Percentiles rank a stretch among this genome's conserved stretches.
Conservation (phyloP, 2,797 vertebrate species). For the Crax fasciolata region DNA sequence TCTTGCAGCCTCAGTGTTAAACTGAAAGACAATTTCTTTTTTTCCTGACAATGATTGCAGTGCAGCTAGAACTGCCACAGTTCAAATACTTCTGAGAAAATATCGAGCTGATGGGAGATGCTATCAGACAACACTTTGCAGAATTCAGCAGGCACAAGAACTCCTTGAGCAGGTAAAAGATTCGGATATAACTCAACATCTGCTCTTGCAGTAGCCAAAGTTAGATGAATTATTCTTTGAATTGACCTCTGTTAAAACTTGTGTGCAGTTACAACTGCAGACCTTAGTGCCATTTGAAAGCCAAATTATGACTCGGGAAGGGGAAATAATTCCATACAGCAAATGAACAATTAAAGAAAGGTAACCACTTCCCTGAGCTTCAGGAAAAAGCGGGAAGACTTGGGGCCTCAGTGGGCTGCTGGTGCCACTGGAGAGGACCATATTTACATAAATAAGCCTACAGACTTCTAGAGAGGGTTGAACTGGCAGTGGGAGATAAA, state of each 20-base stretch:
- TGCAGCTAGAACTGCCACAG: constrained; percentile 9
- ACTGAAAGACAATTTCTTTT: background rate
- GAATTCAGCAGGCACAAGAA: constrained; percentile 19
- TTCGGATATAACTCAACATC: background rate
- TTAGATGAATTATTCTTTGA: background rate
- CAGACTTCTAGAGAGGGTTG: background rate
- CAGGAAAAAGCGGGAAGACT: background rate
- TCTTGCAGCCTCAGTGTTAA: background rate
- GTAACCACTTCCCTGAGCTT: background rate
- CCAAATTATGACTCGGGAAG: background rate
- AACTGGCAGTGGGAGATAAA: background rate
- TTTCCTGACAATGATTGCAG: background rate
- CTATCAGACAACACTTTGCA: background rate
- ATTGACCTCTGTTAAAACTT: background rate
- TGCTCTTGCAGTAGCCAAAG: background rate
- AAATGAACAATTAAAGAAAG: background rate
- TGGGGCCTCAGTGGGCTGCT: background rate
- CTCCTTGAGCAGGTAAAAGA: background rate
- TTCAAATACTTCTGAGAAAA: constrained; percentile 19
- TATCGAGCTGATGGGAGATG: background rate
- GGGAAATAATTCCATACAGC: background rate
- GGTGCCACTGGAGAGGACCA: background rate
- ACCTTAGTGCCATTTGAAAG: background rate
- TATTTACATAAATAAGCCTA: background rate
- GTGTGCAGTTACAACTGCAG: background rate